Percentiles rank a stretch among this genome's conserved stretches.
Evolutionary conservation across 2,113 vertebrate genomes (phyloP).

Genomic region (Neodontobutis hainanensis): DNA sequence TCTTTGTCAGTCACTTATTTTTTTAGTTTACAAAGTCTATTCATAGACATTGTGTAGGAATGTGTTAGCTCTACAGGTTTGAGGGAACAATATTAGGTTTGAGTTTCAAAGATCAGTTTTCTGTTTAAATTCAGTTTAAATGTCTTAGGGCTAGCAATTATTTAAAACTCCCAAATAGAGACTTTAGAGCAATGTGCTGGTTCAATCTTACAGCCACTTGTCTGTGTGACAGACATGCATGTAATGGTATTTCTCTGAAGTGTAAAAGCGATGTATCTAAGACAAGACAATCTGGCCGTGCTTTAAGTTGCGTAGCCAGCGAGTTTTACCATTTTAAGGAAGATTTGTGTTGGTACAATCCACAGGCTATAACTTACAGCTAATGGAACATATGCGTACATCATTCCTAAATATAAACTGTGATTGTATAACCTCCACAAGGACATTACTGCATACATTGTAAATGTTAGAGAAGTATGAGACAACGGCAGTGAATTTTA

Average conservation of each 20-base stretch:
- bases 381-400: no score
- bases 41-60: no score
- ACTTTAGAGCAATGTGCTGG: constrained; percentile 35
- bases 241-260: constrained; percentile 30
- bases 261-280: constrained; percentile 20
- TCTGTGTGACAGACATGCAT: constrained; percentile 40
- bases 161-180: constrained; percentile 58
- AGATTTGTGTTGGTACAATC: no score
- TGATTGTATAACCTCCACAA: no score
- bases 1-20: no score
- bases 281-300: constrained; percentile 15
- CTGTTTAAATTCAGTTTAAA: constrained; percentile 34
- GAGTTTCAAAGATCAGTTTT: constrained; percentile 50
- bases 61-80: constrained; percentile 28
- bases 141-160: constrained; percentile 42
- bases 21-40: no score
- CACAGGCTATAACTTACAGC: no score
- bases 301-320: no score
- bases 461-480: neutral
- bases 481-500: no score
- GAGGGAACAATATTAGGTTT: constrained; percentile 40
- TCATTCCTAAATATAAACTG: no score
- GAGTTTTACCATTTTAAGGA: no score
- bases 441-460: constrained; percentile 17
- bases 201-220: constrained; percentile 60